phyloP scores from a whole-genome alignment of 2,888 invertebrate genomes.

The Aphrophora alni region DNA sequence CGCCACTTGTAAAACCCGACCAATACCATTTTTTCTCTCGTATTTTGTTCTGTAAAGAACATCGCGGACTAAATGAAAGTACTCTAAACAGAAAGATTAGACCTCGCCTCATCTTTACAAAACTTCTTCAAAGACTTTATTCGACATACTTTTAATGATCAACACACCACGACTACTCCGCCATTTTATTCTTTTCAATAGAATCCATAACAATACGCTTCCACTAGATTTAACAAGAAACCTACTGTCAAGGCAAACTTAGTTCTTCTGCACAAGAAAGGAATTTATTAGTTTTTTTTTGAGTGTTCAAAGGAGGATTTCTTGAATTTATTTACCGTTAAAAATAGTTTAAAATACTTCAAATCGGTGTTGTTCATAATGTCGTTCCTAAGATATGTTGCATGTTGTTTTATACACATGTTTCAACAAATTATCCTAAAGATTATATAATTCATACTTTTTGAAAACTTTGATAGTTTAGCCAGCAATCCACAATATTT shows the following conservation, averaged over 20 bases:
- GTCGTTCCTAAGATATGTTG: too few relatives aligned
- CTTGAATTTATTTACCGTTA: too few relatives aligned
- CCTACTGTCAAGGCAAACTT: too few relatives aligned
- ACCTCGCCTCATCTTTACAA: neutral
- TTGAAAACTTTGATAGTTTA: too few relatives aligned
- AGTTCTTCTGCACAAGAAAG: neutral
- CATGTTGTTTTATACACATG: too few relatives aligned
- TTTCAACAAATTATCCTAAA: too few relatives aligned
- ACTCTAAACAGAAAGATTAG: neutral
- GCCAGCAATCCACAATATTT: too few relatives aligned
- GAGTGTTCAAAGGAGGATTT: too few relatives aligned
- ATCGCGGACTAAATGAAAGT: neutral
- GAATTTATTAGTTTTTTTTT: neutral
- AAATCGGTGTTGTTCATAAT: too few relatives aligned
- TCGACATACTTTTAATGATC: neutral
- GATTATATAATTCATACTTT: too few relatives aligned
- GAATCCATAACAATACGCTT: neutral
- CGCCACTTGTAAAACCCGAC: neutral
- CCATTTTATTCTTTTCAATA: neutral
- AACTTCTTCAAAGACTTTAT: neutral
- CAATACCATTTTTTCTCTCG: neutral
- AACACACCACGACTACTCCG: neutral
- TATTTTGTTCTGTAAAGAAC: neutral
- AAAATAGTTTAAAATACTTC: too few relatives aligned
- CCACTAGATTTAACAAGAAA: neutral